A percentile compares a stretch with the other conserved stretches of the same genome.
These are phyloP conservation scores for Nemotelus nigrinus DNA, from an alignment of 2,888 invertebrate species.

Conservation along the genomic window DNA sequence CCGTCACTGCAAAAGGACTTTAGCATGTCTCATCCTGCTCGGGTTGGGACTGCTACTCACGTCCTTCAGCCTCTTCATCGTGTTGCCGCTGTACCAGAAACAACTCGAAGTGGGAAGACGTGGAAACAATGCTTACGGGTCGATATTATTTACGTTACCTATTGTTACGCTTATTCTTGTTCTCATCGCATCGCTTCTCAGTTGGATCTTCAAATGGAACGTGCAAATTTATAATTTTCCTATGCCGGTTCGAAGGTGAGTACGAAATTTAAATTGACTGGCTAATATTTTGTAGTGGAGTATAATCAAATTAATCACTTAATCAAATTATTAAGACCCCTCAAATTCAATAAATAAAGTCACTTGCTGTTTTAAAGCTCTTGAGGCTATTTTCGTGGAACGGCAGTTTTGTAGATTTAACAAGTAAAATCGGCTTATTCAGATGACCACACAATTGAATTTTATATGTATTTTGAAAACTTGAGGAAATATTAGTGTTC, in stretches of 20 bases:
- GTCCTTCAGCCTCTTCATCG: slow-evolving; percentile 66
- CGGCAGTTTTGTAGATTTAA: too few species aligned
- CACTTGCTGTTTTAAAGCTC: too few species aligned
- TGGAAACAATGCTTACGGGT: slow-evolving; percentile 54
- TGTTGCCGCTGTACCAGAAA: slow-evolving; percentile 66
- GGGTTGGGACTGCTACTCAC: slow-evolving; percentile 66
- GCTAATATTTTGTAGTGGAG: not conserved
- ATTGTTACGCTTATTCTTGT: slow-evolving; percentile 53
- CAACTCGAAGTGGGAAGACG: slow-evolving; percentile 53
- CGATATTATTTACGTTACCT: slow-evolving; percentile 54
- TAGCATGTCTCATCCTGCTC: slow-evolving; percentile 60
- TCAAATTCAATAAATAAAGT: too few species aligned
- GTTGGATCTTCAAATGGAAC: slow-evolving; percentile 54
- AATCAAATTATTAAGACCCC: not conserved
- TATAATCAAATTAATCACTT: not conserved
- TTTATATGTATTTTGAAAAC: too few species aligned
- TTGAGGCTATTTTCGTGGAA: too few species aligned
- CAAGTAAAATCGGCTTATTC: too few species aligned
- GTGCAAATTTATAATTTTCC: slow-evolving; percentile 54
- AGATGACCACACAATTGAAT: rapidly evolving
- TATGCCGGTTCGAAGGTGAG: slow-evolving; percentile 54
- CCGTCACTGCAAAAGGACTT: slow-evolving; percentile 50
- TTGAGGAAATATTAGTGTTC: too few species aligned
- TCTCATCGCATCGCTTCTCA: slow-evolving; percentile 51
- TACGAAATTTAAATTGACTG: not conserved